Base-by-base conservation (phyloP, 2,888 invertebrate genomes). In the Ophion ellenae region DNA sequence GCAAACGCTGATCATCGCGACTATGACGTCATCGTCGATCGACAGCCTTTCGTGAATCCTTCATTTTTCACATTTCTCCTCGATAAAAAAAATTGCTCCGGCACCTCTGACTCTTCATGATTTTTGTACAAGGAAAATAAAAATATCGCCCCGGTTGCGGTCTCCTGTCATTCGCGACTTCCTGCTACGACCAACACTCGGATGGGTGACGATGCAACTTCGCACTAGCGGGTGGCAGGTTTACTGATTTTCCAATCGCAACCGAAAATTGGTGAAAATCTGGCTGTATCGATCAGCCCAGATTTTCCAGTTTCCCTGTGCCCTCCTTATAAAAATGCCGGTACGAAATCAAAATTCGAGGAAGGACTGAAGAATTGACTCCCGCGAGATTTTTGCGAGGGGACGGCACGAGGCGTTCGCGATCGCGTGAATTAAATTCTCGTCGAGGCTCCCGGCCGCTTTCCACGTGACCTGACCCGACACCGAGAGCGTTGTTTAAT, bases 391-490 rank as follows among this genome's bases (percentile, higher is more conserved):
- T 14, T 47, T 73, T 40, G 40, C 59, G 63, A 74, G 45, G 63
- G 47, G 14, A 14, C 47, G 53, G 53, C 20, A 24, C 47, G n/a
- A 32, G 75, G 64, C 64, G 47, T 40, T 20, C 40, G 63, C 53
- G 20, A 66, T 76, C 64, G 53, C 61, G 66, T 76, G 66, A 75
- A 75, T 64, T 36, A 64, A 45, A 63, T 75, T 67, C 67, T 67
- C 20, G 40, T 9, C n/a, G 67, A 32, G 66, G 28, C 17, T 36
- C 61, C 47, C 45, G 17, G 20, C 14, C 70, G 64, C 47, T 57
- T 84, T 84, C 90, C 86, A 87, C 88, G 88, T 88, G 86, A 88
- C 85, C 28, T 85, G n/a, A 75, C n/a, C 47, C 20, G 5, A 61
- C 61, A 20, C 66, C 24, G 40, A 3, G 28, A 14, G 57, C 32